Conservation (phyloP, 2,113 vertebrate genomes). For the Ptychochromis oligacanthus region DNA sequence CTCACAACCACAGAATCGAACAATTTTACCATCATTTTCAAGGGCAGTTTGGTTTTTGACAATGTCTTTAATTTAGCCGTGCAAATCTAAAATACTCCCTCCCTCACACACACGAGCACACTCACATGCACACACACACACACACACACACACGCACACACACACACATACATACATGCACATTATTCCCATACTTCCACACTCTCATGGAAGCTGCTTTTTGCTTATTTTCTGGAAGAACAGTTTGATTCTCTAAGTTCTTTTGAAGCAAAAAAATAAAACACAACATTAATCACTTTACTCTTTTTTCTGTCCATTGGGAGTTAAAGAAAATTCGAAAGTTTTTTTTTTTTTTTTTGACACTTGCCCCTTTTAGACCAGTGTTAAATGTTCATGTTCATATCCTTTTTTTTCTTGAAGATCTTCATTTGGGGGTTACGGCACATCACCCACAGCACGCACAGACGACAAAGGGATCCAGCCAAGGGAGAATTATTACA, state of each 20-base stretch:
- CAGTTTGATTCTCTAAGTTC: slow-evolving; percentile 58
- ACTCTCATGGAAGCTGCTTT: slow-evolving; percentile 49
- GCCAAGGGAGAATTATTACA: slow-evolving; percentile 77
- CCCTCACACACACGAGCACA: not conserved
- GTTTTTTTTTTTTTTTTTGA: not conserved
- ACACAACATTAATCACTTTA: slow-evolving; percentile 63
- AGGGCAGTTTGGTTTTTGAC: slow-evolving; percentile 17
- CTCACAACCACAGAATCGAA: slow-evolving; percentile 1
- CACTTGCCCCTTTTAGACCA: slow-evolving; percentile 44
- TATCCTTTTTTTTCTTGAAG: slow-evolving; percentile 36
- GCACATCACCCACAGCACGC: slow-evolving; percentile 82
- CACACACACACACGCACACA: not conserved
- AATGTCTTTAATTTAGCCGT: slow-evolving; percentile 27
- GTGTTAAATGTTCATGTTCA: slow-evolving; percentile 53
- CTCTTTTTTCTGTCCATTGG: slow-evolving; percentile 42
- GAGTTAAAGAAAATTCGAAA: slow-evolving; percentile 44
- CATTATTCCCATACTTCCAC: slow-evolving; percentile 16
- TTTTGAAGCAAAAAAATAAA: slow-evolving; percentile 53
- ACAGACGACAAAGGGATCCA: slow-evolving; percentile 78
- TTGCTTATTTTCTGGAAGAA: slow-evolving; percentile 74
- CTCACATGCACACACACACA: slow-evolving; percentile 4
- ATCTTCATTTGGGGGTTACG: slow-evolving; percentile 75
- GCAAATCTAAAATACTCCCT: slow-evolving; percentile 18
- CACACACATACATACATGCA: not conserved
- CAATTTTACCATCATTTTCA: slow-evolving; percentile 6